Evolutionary conservation across 2,113 vertebrate genomes (phyloP).

Genomic region (Himantopus leucocephalus): DNA sequence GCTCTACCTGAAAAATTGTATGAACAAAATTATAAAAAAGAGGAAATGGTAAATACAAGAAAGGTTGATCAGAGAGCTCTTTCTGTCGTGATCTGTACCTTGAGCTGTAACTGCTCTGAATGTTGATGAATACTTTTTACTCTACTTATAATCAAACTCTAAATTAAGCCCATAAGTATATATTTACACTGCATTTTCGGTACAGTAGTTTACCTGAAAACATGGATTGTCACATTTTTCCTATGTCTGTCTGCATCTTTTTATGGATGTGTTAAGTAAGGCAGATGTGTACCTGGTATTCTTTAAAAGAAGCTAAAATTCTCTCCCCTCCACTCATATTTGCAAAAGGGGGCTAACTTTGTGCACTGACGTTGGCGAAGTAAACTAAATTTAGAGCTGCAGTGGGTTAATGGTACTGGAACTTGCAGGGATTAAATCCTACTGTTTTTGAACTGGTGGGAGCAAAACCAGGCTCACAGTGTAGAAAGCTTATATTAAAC

Average conservation of each 20-base stretch:
- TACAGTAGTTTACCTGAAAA: not conserved
- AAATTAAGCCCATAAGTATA: not conserved
- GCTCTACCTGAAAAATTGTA: not conserved
- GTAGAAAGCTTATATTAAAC: slow-evolving; percentile 52
- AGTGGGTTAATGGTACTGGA: not conserved
- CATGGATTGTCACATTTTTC: not conserved
- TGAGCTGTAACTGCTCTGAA: not conserved
- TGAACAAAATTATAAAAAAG: not conserved
- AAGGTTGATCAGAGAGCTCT: not conserved
- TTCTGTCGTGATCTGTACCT: not conserved
- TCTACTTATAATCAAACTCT: not conserved
- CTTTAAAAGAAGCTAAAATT: not conserved
- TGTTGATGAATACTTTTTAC: not conserved
- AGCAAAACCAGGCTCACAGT: not conserved
- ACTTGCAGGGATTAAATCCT: not conserved
- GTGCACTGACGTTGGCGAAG: not conserved
- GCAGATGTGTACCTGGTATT: not conserved
- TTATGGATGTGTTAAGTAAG: not conserved
- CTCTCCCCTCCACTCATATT: not conserved
- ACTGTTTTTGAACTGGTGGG: not conserved
- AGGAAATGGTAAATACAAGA: not conserved
- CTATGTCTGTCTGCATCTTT: not conserved
- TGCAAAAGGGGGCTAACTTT: not conserved
- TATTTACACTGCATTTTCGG: not conserved
- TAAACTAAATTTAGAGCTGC: not conserved